Evolutionary conservation across 1,140 invertebrate genomes (phyloP).

Genomic region (Drosophila sproati): DNA sequence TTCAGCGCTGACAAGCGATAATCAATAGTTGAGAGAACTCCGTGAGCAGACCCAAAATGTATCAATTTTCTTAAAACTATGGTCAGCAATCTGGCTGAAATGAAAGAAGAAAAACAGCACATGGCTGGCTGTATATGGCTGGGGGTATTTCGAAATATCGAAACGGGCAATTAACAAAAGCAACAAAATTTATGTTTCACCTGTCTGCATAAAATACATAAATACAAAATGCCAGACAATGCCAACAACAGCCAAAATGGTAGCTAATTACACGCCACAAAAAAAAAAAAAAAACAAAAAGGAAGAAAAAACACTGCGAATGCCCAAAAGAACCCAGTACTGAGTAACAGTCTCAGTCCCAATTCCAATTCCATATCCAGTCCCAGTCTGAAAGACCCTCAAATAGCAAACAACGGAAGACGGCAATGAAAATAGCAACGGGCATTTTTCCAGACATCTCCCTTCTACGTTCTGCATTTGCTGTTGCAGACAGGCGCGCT

Average conservation of each 20-base stretch:
- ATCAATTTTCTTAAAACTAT: conserved; percentile 47
- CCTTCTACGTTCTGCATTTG: conserved; percentile 17
- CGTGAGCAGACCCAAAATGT: conserved; percentile 40
- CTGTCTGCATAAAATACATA: conserved; percentile 80
- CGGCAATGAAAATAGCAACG: conserved; percentile 73
- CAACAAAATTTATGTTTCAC: conserved; percentile 84
- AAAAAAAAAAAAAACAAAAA: conserved; percentile 24
- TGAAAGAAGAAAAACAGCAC: conserved; percentile 38
- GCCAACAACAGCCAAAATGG: conserved; percentile 59
- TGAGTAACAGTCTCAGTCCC: background rate
- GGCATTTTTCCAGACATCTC: conserved; percentile 67
- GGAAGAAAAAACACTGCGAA: conserved; percentile 4
- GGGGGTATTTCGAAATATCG: conserved; percentile 56
- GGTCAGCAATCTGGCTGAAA: conserved; percentile 34
- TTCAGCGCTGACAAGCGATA: conserved; percentile 68
- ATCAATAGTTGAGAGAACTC: conserved; percentile 59
- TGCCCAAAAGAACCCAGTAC: conserved; percentile 17
- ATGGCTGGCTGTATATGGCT: conserved; percentile 16
- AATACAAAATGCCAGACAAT: conserved; percentile 70
- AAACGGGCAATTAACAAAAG: conserved; percentile 78
- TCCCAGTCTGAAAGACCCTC: conserved; percentile 21
- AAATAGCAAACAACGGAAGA: conserved; percentile 43
- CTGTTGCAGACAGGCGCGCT: conserved; percentile 67
- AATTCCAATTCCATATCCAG: conserved; percentile 6
- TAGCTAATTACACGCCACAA: conserved; percentile 74